These are phyloP conservation scores for Antennarius striatus DNA, from an alignment of 2,113 vertebrate genomes.

Conservation along the genomic window DNA sequence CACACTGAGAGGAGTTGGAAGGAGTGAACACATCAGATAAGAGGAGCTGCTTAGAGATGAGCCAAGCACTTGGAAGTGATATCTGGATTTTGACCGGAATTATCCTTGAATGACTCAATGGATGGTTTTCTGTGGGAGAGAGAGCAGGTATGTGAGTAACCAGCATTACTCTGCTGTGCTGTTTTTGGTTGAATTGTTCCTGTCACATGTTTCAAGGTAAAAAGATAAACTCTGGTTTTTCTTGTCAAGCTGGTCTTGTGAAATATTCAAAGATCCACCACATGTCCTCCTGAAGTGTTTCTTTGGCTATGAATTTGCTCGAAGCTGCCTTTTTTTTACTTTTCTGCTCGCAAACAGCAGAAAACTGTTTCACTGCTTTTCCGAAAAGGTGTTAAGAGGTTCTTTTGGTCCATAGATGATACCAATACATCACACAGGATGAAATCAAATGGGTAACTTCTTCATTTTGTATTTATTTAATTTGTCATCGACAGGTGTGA, in stretches of 20 bases:
- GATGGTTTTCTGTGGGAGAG: constrained; percentile 18
- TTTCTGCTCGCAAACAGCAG: no score
- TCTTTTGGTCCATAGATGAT: neutral
- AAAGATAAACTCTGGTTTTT: neutral
- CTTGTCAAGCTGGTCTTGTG: neutral
- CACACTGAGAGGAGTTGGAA: constrained; percentile 16
- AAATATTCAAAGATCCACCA: neutral
- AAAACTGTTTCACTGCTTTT: no score
- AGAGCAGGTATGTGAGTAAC: constrained; percentile 45
- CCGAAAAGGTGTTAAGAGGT: neutral
- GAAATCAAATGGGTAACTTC: neutral
- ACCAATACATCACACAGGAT: neutral
- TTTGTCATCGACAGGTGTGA: no score
- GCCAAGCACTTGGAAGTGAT: neutral
- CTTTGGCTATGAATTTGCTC: neutral
- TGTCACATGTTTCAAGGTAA: neutral
- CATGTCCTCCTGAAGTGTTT: neutral
- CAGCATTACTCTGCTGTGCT: neutral
- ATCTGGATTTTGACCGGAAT: constrained; percentile 7
- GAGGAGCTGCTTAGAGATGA: constrained; percentile 22
- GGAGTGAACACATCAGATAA: constrained; percentile 12
- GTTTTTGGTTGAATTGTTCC: constrained; percentile 6
- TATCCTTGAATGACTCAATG: constrained; percentile 7
- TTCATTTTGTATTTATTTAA: no score
- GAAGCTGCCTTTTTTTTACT: neutral